Conservation (phyloP, 2,888 invertebrate genomes). For the Lapara coniferarum region DNA sequence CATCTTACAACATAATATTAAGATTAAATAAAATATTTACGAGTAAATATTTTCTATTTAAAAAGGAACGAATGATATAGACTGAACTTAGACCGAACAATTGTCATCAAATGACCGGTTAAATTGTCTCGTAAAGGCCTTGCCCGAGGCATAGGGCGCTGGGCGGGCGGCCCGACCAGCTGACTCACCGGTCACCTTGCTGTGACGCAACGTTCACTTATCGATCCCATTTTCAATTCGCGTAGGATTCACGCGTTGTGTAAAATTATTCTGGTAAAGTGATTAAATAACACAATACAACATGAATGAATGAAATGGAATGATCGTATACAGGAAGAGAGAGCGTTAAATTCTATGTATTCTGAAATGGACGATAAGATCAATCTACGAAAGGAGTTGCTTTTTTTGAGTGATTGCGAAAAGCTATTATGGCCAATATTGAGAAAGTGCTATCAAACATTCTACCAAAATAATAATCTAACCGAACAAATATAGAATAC, state of each 20-base stretch:
- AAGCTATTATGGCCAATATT: no score
- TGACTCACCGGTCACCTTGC: slow-evolving; percentile 49
- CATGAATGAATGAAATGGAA: no score
- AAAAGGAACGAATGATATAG: background rate
- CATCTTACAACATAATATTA: no score
- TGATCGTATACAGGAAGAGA: no score
- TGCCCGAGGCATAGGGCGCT: slow-evolving; percentile 14
- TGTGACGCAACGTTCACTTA: slow-evolving; percentile 53
- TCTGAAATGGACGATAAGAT: no score
- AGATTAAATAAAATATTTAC: background rate
- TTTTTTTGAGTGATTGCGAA: no score
- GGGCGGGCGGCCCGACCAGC: slow-evolving; percentile 38
- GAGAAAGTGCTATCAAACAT: background rate
- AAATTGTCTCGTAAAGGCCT: slow-evolving; percentile 6
- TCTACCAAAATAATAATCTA: background rate
- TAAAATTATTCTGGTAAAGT: background rate
- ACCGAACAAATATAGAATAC: background rate
- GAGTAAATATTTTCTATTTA: background rate
- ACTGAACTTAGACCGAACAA: background rate
- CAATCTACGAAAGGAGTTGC: no score
- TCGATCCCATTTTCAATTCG: slow-evolving; percentile 33
- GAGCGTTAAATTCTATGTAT: no score
- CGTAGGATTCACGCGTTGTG: background rate
- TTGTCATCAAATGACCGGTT: background rate
- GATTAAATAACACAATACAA: background rate